Evolutionary conservation across 2,113 vertebrate genomes (phyloP), one percentile per base, ranked within the genome.

Genomic region (Pyrgilauda ruficollis): DNA sequence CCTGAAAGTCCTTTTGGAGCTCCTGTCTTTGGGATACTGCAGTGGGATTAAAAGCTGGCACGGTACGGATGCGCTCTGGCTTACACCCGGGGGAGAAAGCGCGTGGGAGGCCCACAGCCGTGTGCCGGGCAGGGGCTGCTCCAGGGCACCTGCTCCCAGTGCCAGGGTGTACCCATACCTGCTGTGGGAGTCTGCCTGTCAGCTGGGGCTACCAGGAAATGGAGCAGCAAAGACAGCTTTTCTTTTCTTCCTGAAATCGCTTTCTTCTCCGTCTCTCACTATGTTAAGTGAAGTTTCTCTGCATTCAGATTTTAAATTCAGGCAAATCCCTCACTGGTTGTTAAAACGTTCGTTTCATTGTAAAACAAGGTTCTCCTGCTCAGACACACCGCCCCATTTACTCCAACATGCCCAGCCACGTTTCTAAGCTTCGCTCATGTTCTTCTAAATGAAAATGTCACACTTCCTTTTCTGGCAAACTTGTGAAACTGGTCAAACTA

Each of bases 401-500:
- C 23, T 77, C 58, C 64, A 91, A 86, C 96, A 88, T 93, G 94
- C 88, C 91, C 83, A 74, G 91, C 94, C 96, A 95, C 70, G 92
- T 94, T 95, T 77, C 50, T 52, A 76, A 84, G 80, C 80, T 90
- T 77, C 3, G 1, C 81, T 97, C 75, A 8, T 91, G 89, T 96
- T 97, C 84, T 90, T 82, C 76, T 88, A 96, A 97, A 96, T 92
- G 91, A 94, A 94, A 96, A 96, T 94, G 88, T 95, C 94, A 94
- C 86, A 76, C 90, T 96, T 97, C 84, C 93, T 96, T 91, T 96
- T 91, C 76, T 56, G 90, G 81, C 3, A 0, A 97, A 89, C 96
- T 94, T 86, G 97, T 72, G 61, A 90, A 97, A 97, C 97, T 94
- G 95, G 97, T 96, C 94, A 91, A 97, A 97, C 97, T 92, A 95